Conservation (phyloP, 2,888 invertebrate species). For the Anarsia innoxiella region DNA sequence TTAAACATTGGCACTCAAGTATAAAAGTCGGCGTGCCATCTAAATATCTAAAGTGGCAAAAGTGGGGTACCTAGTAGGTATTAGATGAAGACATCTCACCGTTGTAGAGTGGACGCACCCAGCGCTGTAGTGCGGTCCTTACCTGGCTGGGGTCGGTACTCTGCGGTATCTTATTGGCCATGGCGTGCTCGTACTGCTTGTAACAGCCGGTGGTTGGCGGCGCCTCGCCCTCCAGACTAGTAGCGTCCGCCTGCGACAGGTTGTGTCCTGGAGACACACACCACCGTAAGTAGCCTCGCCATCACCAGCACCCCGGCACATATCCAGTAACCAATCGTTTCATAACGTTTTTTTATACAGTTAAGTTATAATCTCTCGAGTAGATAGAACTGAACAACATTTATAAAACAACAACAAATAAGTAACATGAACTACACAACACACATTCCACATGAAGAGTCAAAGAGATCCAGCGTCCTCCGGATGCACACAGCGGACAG, state of each 20-base stretch:
- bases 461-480: conserved; percentile 65
- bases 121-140: conserved; percentile 24
- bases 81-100: too few relatives aligned
- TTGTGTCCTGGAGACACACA: conserved; percentile 87
- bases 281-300: conserved; percentile 66
- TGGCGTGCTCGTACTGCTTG: conserved; percentile 84
- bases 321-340: conserved; percentile 32
- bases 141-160: conserved; percentile 58
- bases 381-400: conserved; percentile 39
- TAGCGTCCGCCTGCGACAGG: conserved; percentile 91
- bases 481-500: conserved; percentile 68
- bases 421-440: conserved; percentile 69
- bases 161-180: conserved; percentile 55
- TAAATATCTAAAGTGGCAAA: too few relatives aligned
- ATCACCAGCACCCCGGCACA: conserved; percentile 27
- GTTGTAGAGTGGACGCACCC: conserved; percentile 51
- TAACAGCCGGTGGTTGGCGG: conserved; percentile 86
- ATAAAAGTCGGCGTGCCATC: too few relatives aligned
- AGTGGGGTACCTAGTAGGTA: too few relatives aligned
- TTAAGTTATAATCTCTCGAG: conserved; percentile 4
- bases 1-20: too few relatives aligned
- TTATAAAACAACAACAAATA: conserved; percentile 45
- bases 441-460: conserved; percentile 70
- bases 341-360: conserved; percentile 30
- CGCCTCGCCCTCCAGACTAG: conserved; percentile 86